phyloP scores from a whole-genome alignment of 2,797 vertebrate genomes.

The Antennarius maculatus region DNA sequence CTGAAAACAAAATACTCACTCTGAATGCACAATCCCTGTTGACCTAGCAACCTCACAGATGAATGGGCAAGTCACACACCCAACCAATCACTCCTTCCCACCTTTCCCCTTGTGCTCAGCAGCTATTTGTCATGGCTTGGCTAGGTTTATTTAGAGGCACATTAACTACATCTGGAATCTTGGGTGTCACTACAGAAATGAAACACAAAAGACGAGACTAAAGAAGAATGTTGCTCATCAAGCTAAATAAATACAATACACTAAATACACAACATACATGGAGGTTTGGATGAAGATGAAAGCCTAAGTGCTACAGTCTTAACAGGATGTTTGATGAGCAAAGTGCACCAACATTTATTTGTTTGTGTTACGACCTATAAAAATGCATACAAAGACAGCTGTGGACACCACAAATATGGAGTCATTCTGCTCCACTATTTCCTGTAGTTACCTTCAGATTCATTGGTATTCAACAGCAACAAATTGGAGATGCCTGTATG shows the following conservation, averaged over 20 bases:
- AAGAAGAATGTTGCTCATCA: conserved; percentile 40
- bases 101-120: conserved; percentile 70
- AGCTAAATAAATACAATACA: conserved; percentile 39
- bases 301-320: conserved; percentile 31
- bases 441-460: neutral
- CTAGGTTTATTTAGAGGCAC: conserved; percentile 87
- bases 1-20: conserved; percentile 79
- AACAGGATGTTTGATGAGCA: conserved; percentile 36
- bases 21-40: conserved; percentile 74
- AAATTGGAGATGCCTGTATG: too few relatives aligned
- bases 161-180: conserved; percentile 87
- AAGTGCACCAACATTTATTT: conserved; percentile 14
- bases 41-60: conserved; percentile 81
- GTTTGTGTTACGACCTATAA: conserved; percentile 3
- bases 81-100: conserved; percentile 72
- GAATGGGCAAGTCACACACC: conserved; percentile 78
- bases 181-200: conserved; percentile 76
- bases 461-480: neutral
- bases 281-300: conserved; percentile 38
- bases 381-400: neutral
- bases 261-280: neutral
- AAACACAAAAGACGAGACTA: conserved; percentile 62
- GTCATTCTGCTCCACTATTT: neutral
- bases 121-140: conserved; percentile 86
- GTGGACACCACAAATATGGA: neutral